Base-by-base conservation (phyloP, 2,113 vertebrate genomes). In the Lophochroa leadbeateri region DNA sequence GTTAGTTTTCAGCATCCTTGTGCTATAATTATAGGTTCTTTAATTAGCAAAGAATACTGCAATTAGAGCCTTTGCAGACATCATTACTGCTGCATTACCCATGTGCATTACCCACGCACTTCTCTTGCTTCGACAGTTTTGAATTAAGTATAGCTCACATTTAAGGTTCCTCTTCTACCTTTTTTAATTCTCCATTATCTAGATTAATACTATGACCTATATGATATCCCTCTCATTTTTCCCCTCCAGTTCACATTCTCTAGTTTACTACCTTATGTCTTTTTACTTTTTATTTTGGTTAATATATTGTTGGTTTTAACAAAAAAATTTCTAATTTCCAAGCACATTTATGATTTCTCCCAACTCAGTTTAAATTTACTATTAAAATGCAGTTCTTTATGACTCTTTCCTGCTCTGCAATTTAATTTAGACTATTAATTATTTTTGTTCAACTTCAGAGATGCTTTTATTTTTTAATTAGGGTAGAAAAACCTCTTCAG, bases 1-100 rank as follows among this genome's bases (percentile, higher is more conserved):
- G 70, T 86, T 29, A 67, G 43, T 61, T 93, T 94, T 72, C 43
- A 35, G 74, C 39, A 86, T 71, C 39, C 83, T 86, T 80, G 23
- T 88, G 37, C 49, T 76, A 64, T 90, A 95, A 95, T 95, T 95
- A 92, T 64, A 82, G 53, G 68, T 80, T 70, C 82, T 94, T 97
- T 97, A 96, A 97, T 98, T 97, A 97, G 84, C 91, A 97, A 92
- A 96, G 94, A 96, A 95, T 41, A 52, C 24, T 55, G 79, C 84
- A 96, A 86, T 96, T 96, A 96, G 79, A 83, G 87, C 53, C 91
- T 92, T 90, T 89, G 85, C 75, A 69, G 90, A 70, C 67, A 95
- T 97, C 85, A 88, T 86, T 93, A 83, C 86, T 85, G 70, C 85
- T 92, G 82, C 69, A 91, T 97, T 97, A 95, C 39, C 90, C 91